Evolutionary conservation across 2,113 vertebrate genomes (phyloP), one percentile per base, ranked within the genome.

Genomic region (Bujurquina vittata): DNA sequence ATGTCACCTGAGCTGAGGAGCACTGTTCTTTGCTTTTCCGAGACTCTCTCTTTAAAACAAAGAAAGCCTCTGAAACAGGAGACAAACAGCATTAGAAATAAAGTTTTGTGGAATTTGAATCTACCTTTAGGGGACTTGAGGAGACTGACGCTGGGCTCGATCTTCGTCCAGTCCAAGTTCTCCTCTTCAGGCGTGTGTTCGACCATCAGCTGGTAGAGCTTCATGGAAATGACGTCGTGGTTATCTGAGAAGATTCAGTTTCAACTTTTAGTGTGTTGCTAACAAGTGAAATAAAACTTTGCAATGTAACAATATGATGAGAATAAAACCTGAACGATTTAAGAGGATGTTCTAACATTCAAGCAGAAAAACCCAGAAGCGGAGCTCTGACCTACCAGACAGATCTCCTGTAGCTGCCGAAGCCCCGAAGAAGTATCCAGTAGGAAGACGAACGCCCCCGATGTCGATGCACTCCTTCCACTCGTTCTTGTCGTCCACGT

Each of bases 381-480:
- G 46, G 15, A 49, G 14, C 75, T 18, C 26, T 0, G 5, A 29
- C 94, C 92, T 88, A 99, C 98, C 98, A 9, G 98, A 98, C 1
- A 99, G 94, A 88, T 99, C 98, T n/a, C 98, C 98, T 0, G 98
- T 99, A 79, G 97, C 98, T 1, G 98, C 97, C 0, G 98, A 99
- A 60, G 98, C 97, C 7, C 98, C 98, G 2, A 99, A 99, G 94
- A 95, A 99, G 92, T 99, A 99, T 12, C 98, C 98, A 0, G 97
- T 99, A n/a, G 98, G 98, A 56, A 99, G 95, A 31, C 97, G 96
- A 74, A 99, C 98, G 0, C 98, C 98, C 0, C 96, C 96, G 5
- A 99, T 96, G 87, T 99, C 98, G 0, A 99, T 97, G 94, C 98
- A 99, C 80, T 98, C 98, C 94, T 97, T 99, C 98, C 98, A 99